phyloP scores from a whole-genome alignment of 2,113 vertebrate genomes.

The Triplophysa tibetana region DNA sequence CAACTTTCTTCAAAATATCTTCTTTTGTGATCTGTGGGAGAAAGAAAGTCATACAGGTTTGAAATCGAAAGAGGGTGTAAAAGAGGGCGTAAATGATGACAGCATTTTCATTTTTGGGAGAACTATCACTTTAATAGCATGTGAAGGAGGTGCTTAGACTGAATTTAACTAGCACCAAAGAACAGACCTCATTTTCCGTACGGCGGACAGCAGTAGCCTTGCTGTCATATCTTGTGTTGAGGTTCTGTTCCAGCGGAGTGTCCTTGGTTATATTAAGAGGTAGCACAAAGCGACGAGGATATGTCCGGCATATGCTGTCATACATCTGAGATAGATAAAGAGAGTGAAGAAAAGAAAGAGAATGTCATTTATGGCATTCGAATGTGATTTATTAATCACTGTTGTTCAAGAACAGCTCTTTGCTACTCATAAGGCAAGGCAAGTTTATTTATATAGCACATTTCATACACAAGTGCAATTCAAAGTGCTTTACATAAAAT shows the following conservation, averaged over 20 bases:
- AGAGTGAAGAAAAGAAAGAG: neutral
- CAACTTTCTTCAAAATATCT: too few species aligned
- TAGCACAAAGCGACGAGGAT: constrained; percentile 88
- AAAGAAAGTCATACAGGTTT: too few species aligned
- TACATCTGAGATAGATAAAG: constrained; percentile 72
- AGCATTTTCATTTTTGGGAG: too few species aligned
- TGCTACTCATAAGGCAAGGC: neutral
- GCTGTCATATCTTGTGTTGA: constrained; percentile 77
- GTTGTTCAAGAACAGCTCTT: neutral
- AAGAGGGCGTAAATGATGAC: too few species aligned
- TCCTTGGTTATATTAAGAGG: constrained; percentile 76
- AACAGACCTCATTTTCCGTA: constrained; percentile 76
- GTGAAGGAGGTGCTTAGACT: too few species aligned
- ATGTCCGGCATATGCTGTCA: constrained; percentile 65
- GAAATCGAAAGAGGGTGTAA: too few species aligned
- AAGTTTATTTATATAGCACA: too few species aligned
- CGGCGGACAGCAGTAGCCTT: constrained; percentile 79
- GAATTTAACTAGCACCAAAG: neutral
- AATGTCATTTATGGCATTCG: neutral
- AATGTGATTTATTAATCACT: neutral
- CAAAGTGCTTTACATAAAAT: too few species aligned
- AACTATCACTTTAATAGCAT: too few species aligned
- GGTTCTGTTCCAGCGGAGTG: constrained; percentile 73
- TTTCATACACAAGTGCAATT: too few species aligned
- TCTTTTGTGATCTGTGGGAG: too few species aligned